A percentile compares a stretch with the other conserved stretches of the same genome.
These are phyloP conservation scores for Chromoteleia sp. DNA, from an alignment of 2,888 invertebrate genomes.

Conservation along the genomic window DNA sequence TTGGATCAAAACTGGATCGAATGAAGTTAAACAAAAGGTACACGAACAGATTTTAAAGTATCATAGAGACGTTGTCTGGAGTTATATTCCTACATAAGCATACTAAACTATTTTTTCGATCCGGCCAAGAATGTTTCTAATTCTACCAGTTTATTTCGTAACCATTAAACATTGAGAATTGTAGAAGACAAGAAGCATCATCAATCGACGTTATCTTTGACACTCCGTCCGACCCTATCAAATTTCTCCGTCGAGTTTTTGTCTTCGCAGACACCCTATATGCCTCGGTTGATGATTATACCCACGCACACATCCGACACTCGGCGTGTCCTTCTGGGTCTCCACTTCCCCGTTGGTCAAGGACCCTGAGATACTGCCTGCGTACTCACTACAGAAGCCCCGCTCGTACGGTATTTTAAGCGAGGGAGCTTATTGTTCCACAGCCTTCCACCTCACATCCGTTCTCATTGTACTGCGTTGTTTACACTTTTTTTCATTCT, in stretches of 20 bases:
- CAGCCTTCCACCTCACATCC: conserved; percentile 60
- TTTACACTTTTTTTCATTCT: conserved; percentile 32
- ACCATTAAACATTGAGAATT: too few species aligned
- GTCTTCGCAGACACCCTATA: conserved; percentile 46
- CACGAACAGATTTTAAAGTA: too few species aligned
- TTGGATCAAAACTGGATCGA: too few species aligned
- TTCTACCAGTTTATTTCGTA: too few species aligned
- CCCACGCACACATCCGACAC: conserved; percentile 54
- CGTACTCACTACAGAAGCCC: conserved; percentile 64
- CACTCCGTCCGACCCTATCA: background rate
- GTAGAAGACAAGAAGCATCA: background rate
- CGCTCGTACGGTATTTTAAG: conserved; percentile 61
- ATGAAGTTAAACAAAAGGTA: too few species aligned
- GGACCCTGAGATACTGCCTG: conserved; percentile 63
- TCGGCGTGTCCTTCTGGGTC: conserved; percentile 62
- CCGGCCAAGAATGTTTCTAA: too few species aligned
- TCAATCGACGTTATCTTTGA: background rate
- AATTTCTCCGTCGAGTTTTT: conserved; percentile 16
- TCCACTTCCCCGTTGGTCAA: conserved; percentile 70
- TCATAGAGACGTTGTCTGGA: too few species aligned
- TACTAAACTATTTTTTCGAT: too few species aligned
- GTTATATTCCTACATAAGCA: too few species aligned
- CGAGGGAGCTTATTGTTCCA: conserved; percentile 66
- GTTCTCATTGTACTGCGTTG: conserved; percentile 62
- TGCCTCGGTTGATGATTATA: conserved; percentile 45